Base-by-base conservation (phyloP, 2,113 vertebrate genomes). In the Sinocyclocheilus anophthalmus region DNA sequence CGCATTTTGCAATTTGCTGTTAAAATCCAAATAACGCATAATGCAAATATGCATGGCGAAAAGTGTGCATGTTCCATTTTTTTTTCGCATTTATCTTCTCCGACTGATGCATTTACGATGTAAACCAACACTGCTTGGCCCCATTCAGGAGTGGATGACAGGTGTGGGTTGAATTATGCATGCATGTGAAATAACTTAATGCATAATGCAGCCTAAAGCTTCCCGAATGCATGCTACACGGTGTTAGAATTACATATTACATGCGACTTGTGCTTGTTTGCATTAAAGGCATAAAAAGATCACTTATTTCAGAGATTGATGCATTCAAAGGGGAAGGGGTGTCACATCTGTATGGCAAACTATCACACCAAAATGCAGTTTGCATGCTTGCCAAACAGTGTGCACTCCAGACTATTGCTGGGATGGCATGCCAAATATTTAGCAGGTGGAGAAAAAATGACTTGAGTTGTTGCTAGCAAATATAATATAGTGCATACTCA, bases 291-390 rank as follows among this genome's bases (percentile, higher is more conserved):
- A 26, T 77, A 6, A 63, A 30, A 26, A 26, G 2, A n/a, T 59
- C n/a, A 16, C 22, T 45, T 11, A n/a, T 55, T 80, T n/a, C 30
- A 87, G 84, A 86, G 79, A 76, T 16, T 78, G 83, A 57, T 63
- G 73, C 59, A 76, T 26, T 26, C 73, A 12, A 59, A 42, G 77
- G 77, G 73, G 76, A 65, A 79, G 59, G 72, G 78, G 79, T 65
- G 79, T 85, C 92, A 94, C 93, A 95, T 93, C 94, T 94, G 94
- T 91, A 92, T 78, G 69, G 76, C 59, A 45, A 70, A 85, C 81
- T 59, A 82, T 82, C 80, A 53, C 63, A 82, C 24, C 63, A 14
- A n/a, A 69, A 82, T n/a, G 80, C 61, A 80, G 42, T 65, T 80
- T 13, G 33, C 33, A 22, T 63, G 78, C 78, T 42, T 8, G 5